phyloP scores from a whole-genome alignment of 2,797 vertebrate genomes.

The Garrulus glandarius region DNA sequence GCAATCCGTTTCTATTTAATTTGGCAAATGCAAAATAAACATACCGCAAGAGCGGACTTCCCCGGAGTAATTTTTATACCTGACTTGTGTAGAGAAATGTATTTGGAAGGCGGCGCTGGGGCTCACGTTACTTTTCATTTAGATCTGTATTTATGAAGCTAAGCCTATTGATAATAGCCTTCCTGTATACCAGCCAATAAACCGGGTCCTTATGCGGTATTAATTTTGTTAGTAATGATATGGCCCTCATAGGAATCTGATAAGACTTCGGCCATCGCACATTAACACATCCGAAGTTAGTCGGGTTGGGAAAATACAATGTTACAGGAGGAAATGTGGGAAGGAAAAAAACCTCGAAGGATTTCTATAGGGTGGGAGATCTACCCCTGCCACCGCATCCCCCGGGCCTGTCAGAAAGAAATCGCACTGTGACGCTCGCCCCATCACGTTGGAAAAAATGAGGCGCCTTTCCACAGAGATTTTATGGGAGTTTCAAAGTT shows the following conservation, averaged over 20 bases:
- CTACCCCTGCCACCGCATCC: background rate
- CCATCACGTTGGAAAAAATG: background rate
- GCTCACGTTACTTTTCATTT: constrained; percentile 58
- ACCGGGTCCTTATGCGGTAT: constrained; percentile 75
- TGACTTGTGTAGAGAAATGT: constrained; percentile 16
- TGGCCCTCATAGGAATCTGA: constrained; percentile 55
- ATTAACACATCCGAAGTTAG: constrained; percentile 45
- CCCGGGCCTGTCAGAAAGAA: background rate
- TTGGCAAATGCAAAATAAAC: constrained; percentile 63
- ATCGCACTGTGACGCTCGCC: background rate
- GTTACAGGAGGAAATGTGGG: background rate
- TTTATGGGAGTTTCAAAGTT: background rate
- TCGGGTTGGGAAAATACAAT: background rate
- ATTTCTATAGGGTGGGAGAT: background rate
- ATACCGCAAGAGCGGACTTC: constrained; percentile 31
- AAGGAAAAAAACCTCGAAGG: background rate
- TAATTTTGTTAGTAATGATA: constrained; percentile 61
- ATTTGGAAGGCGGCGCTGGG: background rate
- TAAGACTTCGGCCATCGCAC: constrained; percentile 47
- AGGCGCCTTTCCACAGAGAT: constrained; percentile 17
- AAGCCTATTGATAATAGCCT: constrained; percentile 60
- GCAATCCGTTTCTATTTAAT: constrained; percentile 56
- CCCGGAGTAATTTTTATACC: constrained; percentile 45
- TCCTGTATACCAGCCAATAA: constrained; percentile 62
- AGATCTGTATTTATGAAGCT: constrained; percentile 59